These are phyloP conservation scores for Apis cerana DNA, from an alignment of 1,140 invertebrate genomes.

Conservation along the genomic window DNA sequence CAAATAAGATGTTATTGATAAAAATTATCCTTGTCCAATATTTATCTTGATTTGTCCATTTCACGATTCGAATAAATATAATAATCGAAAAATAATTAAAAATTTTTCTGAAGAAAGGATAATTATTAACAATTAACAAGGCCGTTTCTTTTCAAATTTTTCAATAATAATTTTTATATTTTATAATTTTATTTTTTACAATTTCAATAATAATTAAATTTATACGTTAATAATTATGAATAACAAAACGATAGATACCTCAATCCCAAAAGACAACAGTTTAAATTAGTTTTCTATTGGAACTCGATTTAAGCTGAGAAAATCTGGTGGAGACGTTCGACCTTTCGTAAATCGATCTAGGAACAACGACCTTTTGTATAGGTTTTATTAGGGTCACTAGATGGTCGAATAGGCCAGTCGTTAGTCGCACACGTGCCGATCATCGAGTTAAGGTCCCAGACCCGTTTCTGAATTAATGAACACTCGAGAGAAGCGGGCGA, in stretches of 20 bases:
- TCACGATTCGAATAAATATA: no score
- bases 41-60: no score
- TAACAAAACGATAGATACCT: background rate
- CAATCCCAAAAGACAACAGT: constrained; percentile 33
- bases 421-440: constrained; percentile 5
- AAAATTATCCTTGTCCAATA: no score
- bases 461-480: constrained; percentile 19
- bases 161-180: no score
- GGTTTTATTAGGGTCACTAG: constrained; percentile 48
- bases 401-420: background rate
- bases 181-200: no score
- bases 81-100: no score
- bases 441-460: constrained; percentile 6
- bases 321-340: constrained; percentile 45
- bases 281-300: constrained; percentile 47
- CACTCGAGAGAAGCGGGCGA: background rate
- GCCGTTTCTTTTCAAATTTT: no score
- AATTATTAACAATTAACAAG: no score
- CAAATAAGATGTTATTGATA: no score
- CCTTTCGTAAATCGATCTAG: constrained; percentile 56
- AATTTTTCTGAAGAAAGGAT: no score
- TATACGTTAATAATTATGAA: no score
- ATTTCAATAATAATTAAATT: no score
- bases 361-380: constrained; percentile 46
- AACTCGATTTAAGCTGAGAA: constrained; percentile 31